Evolutionary conservation across 2,797 vertebrate genomes (phyloP), one percentile per base, ranked within the genome.

Genomic region (Syngnathus acus): DNA sequence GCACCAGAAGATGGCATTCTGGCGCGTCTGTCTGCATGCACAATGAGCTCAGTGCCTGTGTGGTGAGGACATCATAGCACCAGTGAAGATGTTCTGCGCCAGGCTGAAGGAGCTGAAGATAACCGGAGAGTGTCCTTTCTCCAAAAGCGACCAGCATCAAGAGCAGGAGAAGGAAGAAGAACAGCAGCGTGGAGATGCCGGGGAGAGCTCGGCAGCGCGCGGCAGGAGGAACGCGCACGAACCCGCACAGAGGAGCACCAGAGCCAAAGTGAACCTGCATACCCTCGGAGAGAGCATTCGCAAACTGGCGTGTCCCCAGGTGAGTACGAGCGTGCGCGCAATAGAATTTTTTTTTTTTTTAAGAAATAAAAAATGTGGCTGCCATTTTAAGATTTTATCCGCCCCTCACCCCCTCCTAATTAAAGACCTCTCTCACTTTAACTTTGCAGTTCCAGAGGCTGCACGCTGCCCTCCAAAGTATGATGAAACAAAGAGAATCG

Each of bases 71-170:
- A 70, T 32, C 16, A 64, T 51, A 72, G 72, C 39, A 38, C 32
- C 17, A 10, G 71, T 65, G 43, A 90, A 93, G 73, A 99, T 99
- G 97, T 99, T 98, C 88, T 98, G 97, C 85, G 91, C 95, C 51
- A 98, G 96, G 91, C 89, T 98, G 78, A 98, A 97, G 84, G 96
- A 98, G 50, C 88, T 98, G 81, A 95, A 97, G 83, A 93, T 98
- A 75, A 91, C 95, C 48, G 95, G 94, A 74, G 97, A 98, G 64
- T 99, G 97, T 78, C 95, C 96, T 5, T 98, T 99, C 87, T 97
- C 95, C 73, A 78, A 93, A 67, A 90, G 87, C 61, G 90, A 87
- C 72, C 84, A 88, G 74, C 83, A 88, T 71, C 82, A 82, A 69
- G 89, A 13, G n/a, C 39, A 23, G 23, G 14, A 62, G 11, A 53